A percentile compares a stretch with the other conserved stretches of the same genome.
phyloP scores from a whole-genome alignment of 1,140 invertebrate genomes.

The Nymphalis io region DNA sequence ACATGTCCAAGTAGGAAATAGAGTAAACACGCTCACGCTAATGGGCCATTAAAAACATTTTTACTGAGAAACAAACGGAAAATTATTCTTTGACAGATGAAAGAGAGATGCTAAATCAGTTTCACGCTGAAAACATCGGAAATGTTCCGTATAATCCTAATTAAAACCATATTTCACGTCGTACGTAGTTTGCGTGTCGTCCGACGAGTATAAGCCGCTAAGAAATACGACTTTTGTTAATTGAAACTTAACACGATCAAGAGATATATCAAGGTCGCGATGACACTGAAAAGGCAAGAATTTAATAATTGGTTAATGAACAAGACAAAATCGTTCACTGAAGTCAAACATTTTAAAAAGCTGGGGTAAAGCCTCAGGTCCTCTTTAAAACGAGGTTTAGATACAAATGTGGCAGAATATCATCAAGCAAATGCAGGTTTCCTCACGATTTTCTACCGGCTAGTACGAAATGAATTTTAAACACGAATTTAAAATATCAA shows the following conservation, averaged over 20 bases:
- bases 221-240: constrained; percentile 4
- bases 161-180: constrained; percentile 6
- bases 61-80: background rate
- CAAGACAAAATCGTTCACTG: no score
- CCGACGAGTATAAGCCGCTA: background rate
- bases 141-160: background rate
- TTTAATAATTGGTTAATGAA: no score
- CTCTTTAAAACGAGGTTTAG: no score
- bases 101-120: constrained; percentile 6
- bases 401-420: no score
- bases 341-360: no score
- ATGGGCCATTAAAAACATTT: constrained; percentile 3
- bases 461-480: no score
- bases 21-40: background rate
- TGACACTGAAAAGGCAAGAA: no score
- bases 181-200: background rate
- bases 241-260: background rate
- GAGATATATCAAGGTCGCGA: background rate
- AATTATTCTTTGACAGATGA: constrained; percentile 1
- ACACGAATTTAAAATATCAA: no score
- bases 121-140: background rate
- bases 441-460: no score
- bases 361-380: no score
- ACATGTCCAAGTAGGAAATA: background rate
- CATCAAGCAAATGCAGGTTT: no score